Base-by-base conservation (phyloP, 2,113 vertebrate species). In the Hypomesus transpacificus region DNA sequence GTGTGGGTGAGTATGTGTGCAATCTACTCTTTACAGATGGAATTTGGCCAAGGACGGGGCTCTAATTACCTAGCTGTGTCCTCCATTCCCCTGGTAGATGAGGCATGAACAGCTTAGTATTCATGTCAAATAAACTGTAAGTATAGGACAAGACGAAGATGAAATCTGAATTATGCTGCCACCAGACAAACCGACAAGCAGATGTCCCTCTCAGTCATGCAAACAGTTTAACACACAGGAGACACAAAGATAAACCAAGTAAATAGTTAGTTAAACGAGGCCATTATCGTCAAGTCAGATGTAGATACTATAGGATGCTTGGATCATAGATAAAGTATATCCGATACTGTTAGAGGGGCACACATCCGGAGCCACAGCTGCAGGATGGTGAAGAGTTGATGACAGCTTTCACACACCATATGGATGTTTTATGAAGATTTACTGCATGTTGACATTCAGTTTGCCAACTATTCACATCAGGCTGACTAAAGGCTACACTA, bases 401-500 rank as follows among this genome's bases (percentile, higher is more conserved):
- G 26, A 68, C 21, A 68, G 39, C 4, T n/a, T 26, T 3, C n/a
- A 2, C 16, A 18, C 54, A 17, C 14, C 18, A 3, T 54, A 1
- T 31, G 6, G 17, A 28, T 26, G 8, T 3, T 64, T 64, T 16
- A n/a, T 50, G 14, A 13, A 20, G 34, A 20, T 18, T 9, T 16
- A 26, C 52, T 56, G 3, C 53, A 13, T 28, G 31, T 17, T 58
- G 53, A 39, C 31, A 63, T 75, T 66, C 57, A 80, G 70, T 73
- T 66, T 62, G 73, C 66, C 78, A 56, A 70, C 69, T 53, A 26
- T 69, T 76, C 66, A 75, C 70, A 77, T 79, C 72, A 75, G 79
- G 73, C 83, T 81, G 68, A 73, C 68, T 11, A 46, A 22, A 58
- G 58, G 71, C 74, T 68, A 77, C 57, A 68, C 64, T 75, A 81